Evolutionary conservation across 2,888 invertebrate genomes (phyloP).

Genomic region (Stenolophus ochropezus): DNA sequence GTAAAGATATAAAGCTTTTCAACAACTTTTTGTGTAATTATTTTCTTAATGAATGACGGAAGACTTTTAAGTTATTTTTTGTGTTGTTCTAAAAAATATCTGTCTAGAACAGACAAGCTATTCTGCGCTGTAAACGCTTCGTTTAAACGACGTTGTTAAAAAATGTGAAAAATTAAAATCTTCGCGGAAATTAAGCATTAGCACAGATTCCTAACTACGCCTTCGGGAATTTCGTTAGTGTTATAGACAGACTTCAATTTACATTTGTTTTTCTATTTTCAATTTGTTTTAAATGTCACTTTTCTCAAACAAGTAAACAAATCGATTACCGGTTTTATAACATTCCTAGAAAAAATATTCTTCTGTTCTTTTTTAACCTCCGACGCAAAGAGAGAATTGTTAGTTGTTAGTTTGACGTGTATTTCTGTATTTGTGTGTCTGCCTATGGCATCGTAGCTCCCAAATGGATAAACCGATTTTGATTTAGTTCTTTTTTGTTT

Average conservation of each 20-base stretch:
- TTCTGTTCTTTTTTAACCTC: too few relatives aligned
- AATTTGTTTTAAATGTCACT: background rate
- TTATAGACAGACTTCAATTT: background rate
- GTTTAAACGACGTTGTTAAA: background rate
- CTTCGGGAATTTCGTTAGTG: background rate
- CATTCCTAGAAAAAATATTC: too few relatives aligned
- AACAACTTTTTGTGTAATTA: slow-evolving; percentile 36
- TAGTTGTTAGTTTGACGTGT: too few relatives aligned
- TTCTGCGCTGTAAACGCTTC: background rate
- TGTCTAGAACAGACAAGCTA: slow-evolving; percentile 7
- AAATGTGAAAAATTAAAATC: slow-evolving; percentile 19
- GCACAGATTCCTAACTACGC: background rate
- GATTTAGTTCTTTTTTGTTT: too few relatives aligned
- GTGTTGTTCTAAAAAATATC: slow-evolving; percentile 36
- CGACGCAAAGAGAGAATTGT: too few relatives aligned
- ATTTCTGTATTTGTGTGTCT: too few relatives aligned
- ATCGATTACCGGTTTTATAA: too few relatives aligned
- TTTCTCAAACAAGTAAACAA: background rate
- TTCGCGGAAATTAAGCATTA: background rate
- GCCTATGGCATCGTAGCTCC: too few relatives aligned
- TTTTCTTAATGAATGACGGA: slow-evolving; percentile 37
- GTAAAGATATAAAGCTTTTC: slow-evolving; percentile 36
- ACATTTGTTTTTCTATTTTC: background rate
- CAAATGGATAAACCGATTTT: too few relatives aligned
- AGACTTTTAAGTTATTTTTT: slow-evolving; percentile 31